Evolutionary conservation across 2,797 vertebrate genomes (phyloP), one percentile per base, ranked within the genome.

Genomic region (Paramormyrops hopkinsi): DNA sequence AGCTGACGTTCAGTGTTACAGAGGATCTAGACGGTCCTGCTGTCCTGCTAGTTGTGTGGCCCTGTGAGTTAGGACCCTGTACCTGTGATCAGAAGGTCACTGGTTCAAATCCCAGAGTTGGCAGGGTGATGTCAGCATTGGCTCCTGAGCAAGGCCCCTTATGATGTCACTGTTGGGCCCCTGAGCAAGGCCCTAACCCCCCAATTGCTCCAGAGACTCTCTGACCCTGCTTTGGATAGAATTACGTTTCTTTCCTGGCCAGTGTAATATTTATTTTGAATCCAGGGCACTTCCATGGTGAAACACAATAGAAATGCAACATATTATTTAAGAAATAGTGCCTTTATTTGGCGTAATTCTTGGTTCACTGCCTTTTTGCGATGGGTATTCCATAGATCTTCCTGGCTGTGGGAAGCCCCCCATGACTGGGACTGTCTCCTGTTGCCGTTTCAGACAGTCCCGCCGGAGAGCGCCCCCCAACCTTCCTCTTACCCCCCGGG

Each of bases 401-500:
- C 83, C 44, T n/a, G 44, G 9, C 22, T 22, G 8, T 65, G 37
- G 22, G 59, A 4, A 11, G 3, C 11, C 33, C 86, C 53, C 9
- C 14, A 1, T 56, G 33, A 87, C 29, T 69, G 7, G 17, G 1
- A 12, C 73, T 88, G 48, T 25, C 73, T 86, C 8, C 19, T 9
- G 7, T 92, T 90, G 90, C 90, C 37, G 89, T 95, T 95, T 46
- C 92, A 99, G 98, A 97, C 7, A 97, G 95, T 9, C 95, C 96
- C 53, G 92, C 91, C 4, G 96, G 95, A 90, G 97, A 99, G 90
- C 97, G 97, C 90, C 95, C 89, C 22, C 98, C 99, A 86, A 91
- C 93, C 46, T 97, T 99, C 95, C 94, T 99, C 93, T 95, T 96
- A 92, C 98, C 98, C 89, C 92, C 93, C 89, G 97, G 96, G 14